Conservation (phyloP, 2,797 vertebrate genomes). For the Rhinatrema bivittatum region DNA sequence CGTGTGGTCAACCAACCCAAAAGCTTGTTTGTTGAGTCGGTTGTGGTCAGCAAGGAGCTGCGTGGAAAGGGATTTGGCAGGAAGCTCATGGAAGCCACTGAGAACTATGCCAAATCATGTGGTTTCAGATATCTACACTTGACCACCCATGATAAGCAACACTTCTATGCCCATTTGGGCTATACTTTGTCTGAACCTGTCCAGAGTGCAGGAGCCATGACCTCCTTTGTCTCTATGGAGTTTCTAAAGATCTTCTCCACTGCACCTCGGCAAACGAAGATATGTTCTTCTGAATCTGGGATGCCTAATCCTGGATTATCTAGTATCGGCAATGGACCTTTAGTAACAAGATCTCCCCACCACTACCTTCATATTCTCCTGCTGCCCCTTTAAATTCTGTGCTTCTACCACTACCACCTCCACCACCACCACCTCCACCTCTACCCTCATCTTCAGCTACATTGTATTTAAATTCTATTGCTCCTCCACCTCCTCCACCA, state of each 20-base stretch:
- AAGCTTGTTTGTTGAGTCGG: constrained; percentile 83
- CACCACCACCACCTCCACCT: not conserved
- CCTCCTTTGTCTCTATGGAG: constrained; percentile 56
- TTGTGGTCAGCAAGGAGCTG: constrained; percentile 71
- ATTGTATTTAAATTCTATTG: too few species aligned
- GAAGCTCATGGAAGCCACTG: constrained; percentile 77
- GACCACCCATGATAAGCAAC: constrained; percentile 86
- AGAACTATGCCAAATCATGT: constrained; percentile 65
- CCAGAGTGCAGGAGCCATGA: constrained; percentile 71
- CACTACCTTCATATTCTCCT: not conserved
- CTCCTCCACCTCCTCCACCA: not conserved
- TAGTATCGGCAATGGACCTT: not conserved
- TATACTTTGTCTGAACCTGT: constrained; percentile 71
- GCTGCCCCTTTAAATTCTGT: not conserved
- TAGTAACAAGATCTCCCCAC: not conserved
- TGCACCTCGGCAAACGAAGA: constrained; percentile 2
- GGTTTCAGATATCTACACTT: constrained; percentile 73
- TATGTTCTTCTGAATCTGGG: not conserved
- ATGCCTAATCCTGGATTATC: not conserved
- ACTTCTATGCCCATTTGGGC: constrained; percentile 85
- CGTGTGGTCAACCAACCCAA: constrained; percentile 55
- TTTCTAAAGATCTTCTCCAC: constrained; percentile 64
- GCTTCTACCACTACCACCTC: too few species aligned
- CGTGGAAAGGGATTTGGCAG: constrained; percentile 83
- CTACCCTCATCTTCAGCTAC: constrained; percentile 4